Percentiles rank a stretch among this genome's conserved stretches.
Conservation (phyloP, 2,113 vertebrate species). For the Strigops habroptila region DNA sequence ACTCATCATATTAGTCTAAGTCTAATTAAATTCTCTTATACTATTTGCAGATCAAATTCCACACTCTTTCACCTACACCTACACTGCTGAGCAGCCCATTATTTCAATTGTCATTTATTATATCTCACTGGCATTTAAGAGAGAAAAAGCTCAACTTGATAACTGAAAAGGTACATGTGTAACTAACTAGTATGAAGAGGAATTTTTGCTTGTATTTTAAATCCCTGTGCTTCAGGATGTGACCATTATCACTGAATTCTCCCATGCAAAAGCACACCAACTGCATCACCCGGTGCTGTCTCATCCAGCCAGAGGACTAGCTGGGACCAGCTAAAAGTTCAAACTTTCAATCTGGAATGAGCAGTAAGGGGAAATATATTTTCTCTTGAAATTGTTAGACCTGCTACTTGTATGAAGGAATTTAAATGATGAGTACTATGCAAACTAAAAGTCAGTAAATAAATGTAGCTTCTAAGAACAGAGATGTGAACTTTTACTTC, state of each 20-base stretch:
- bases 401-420: not conserved
- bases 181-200: not conserved
- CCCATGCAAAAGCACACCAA: not conserved
- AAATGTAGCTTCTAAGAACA: not conserved
- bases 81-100: not conserved
- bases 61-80: not conserved
- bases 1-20: not conserved
- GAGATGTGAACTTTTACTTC: not conserved
- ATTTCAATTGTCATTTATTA: not conserved
- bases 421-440: not conserved
- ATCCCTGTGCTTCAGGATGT: not conserved
- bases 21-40: not conserved
- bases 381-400: not conserved
- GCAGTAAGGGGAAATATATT: not conserved
- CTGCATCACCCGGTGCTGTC: accelerated
- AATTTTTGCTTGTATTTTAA: not conserved
- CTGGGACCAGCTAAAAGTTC: not conserved
- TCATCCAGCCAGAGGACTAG: not conserved
- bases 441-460: not conserved
- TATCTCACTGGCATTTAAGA: not conserved
- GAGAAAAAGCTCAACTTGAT: not conserved
- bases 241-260: not conserved
- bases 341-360: accelerated
- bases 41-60: not conserved
- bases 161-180: not conserved